Evolutionary conservation across 2,113 vertebrate species (phyloP).

Genomic region (Erythrocercus mccallii): DNA sequence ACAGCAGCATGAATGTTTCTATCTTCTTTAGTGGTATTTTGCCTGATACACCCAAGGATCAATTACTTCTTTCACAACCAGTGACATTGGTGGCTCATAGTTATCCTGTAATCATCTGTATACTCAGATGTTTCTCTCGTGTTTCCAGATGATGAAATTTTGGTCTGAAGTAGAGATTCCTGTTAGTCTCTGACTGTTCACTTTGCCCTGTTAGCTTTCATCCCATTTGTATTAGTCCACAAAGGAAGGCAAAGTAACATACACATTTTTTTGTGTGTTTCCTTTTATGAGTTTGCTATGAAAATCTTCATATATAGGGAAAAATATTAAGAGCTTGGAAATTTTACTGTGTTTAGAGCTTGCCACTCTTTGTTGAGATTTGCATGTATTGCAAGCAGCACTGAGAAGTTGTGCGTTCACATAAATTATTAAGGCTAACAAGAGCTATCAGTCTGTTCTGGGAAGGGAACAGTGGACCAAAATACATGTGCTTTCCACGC

Average conservation of each 20-base stretch:
- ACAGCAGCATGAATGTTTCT: background rate
- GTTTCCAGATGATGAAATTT: constrained; percentile 16
- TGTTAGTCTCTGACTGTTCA: background rate
- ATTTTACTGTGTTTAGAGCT: background rate
- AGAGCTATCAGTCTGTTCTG: background rate
- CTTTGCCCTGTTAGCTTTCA: background rate
- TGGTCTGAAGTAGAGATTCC: background rate
- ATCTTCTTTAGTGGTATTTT: background rate
- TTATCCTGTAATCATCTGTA: background rate
- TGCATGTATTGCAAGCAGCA: background rate
- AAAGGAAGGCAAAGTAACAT: background rate
- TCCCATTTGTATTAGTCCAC: background rate
- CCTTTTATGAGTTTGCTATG: background rate
- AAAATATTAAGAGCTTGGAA: background rate
- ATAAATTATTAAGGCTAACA: background rate
- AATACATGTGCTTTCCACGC: background rate
- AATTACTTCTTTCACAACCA: constrained; percentile 10
- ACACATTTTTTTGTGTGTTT: background rate
- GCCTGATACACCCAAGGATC: background rate
- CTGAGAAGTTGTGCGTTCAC: background rate
- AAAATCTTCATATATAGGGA: background rate
- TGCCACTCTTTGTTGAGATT: background rate
- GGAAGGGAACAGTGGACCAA: background rate
- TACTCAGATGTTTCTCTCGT: background rate
- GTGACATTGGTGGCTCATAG: background rate